Percentiles rank a stretch among this genome's conserved stretches.
Evolutionary conservation across 2,113 vertebrate genomes (phyloP).

Genomic region (Oryzias celebensis): DNA sequence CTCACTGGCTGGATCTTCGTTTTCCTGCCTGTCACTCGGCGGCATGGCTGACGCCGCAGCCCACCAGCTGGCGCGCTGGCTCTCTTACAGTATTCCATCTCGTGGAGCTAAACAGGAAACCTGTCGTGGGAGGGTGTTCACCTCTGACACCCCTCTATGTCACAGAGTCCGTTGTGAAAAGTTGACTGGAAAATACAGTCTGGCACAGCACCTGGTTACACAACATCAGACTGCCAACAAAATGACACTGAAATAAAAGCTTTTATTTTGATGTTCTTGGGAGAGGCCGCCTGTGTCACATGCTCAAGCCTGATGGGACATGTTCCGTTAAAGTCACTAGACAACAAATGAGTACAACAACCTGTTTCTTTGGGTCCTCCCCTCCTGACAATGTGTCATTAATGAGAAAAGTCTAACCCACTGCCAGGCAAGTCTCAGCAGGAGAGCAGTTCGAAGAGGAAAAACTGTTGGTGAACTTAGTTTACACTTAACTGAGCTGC

Average conservation of each 20-base stretch:
- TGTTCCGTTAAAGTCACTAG: background rate
- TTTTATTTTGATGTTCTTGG: conserved; percentile 24
- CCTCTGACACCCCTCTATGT: conserved; percentile 59
- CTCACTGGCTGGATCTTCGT: conserved; percentile 6
- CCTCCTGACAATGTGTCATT: conserved; percentile 20
- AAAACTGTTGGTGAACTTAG: too few relatives aligned
- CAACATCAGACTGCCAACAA: conserved; percentile 17
- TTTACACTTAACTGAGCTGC: background rate
- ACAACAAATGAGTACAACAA: background rate
- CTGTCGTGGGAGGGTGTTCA: conserved; percentile 54
- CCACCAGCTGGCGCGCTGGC: conserved; percentile 16
- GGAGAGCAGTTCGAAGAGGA: conserved; percentile 2
- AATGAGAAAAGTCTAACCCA: conserved; percentile 25
- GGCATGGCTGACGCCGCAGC: background rate
- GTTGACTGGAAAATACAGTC: conserved; percentile 56
- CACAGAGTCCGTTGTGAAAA: conserved; percentile 50
- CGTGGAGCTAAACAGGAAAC: conserved; percentile 59
- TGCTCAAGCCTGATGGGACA: background rate
- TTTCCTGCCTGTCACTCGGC: background rate
- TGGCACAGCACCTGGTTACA: conserved; percentile 46
- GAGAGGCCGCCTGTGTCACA: conserved; percentile 11
- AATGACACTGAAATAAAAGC: conserved; percentile 26
- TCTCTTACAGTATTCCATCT: conserved; percentile 34
- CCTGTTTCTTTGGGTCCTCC: background rate
- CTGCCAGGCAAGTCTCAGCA: conserved; percentile 54